Base-by-base conservation (phyloP, 2,888 invertebrate genomes). In the Tryphoninae sp. region DNA sequence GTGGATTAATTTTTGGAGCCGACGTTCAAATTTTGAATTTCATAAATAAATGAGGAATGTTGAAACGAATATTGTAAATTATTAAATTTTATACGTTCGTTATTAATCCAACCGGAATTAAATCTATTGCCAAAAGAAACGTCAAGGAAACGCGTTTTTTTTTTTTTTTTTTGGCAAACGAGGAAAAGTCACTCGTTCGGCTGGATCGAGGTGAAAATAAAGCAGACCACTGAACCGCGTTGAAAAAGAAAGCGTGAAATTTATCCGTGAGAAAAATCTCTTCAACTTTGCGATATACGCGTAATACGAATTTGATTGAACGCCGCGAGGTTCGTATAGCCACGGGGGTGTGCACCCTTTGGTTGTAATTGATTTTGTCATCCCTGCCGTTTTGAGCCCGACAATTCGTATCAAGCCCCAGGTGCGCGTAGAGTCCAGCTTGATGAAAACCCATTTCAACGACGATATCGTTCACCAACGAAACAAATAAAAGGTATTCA, bases 281-380 rank as follows among this genome's bases (percentile, higher is more conserved):
- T 65, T 53, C 49, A 58, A 58, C 49, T 58, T 71, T 71, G 16
- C 59, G 40, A 69, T 71, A 59, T 64, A 62, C 59, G 61, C 53
- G 72, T 72, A 33, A 76, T 76, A 53, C 13, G 40, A 61, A 67
- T 77, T 19, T 55, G 67, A 80, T 72, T 16, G 80, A 80, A 80
- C 40, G 55, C 55, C 40, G 64, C 3, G 67, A 51, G 19, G 19
- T 33, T 26, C 6, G 23, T 19, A 23, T 49, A 64, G 40, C 26
- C 42, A 49, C 33, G 3, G 69, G 49, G 19, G 62, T 22, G 40
- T 23, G 33, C 64, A 26, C 55, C 64, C 73, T 81, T 55, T 55
- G 64, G 73, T 71, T 78, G 69, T 74, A 74, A 68, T 74, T 81
- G 69, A 77, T 81, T 81, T 74, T 69, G 51, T 80, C 69, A 73